A percentile compares a stretch with the other conserved stretches of the same genome.
phyloP scores from a whole-genome alignment of 2,888 invertebrate species.

The Parthenolecanium corni region DNA sequence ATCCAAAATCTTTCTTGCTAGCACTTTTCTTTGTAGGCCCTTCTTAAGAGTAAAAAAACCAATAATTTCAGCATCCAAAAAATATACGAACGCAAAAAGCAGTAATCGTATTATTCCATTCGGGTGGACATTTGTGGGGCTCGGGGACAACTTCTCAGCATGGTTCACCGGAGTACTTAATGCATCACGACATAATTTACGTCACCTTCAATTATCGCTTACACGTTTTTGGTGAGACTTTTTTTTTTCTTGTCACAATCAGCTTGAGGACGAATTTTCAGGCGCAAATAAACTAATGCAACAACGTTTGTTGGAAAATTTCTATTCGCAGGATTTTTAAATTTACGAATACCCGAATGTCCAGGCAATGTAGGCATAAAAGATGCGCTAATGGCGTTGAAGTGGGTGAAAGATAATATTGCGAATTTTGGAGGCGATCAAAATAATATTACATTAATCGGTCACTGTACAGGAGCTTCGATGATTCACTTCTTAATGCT shows the following conservation, averaged over 20 bases:
- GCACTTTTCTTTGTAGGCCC: no score
- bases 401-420: slow-evolving; percentile 12
- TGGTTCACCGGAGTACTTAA: slow-evolving; percentile 6
- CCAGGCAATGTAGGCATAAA: not conserved
- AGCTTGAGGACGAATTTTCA: no score
- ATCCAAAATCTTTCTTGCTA: no score
- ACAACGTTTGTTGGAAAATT: not conserved
- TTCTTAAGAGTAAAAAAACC: no score
- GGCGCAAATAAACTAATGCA: not conserved
- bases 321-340: not conserved
- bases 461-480: slow-evolving; percentile 1
- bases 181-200: slow-evolving; percentile 13
- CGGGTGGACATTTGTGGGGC: not conserved
- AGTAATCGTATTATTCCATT: not conserved
- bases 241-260: not conserved
- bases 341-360: not conserved
- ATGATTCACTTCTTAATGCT: not conserved
- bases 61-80: not conserved
- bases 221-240: slow-evolving; percentile 4
- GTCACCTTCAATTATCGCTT: slow-evolving; percentile 1
- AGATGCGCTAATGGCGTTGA: not conserved
- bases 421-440: slow-evolving; percentile 1
- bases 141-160: not conserved
- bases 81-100: not conserved
- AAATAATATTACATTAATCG: not conserved